phyloP scores from a whole-genome alignment of 2,113 vertebrate genomes.

The Anguilla japonica region DNA sequence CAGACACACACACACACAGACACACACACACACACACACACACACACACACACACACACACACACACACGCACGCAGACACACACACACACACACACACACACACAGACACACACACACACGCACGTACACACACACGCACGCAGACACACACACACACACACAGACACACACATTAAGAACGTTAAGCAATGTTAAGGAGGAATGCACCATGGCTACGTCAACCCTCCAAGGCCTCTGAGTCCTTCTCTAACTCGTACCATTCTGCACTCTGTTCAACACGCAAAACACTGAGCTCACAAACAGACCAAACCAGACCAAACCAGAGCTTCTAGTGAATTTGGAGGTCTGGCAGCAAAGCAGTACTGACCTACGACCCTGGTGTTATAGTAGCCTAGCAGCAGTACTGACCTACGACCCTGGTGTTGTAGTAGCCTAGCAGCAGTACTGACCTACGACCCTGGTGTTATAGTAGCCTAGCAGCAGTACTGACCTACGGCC shows the following conservation, averaged over 20 bases:
- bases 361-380: conserved; percentile 49
- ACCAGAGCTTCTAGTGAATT: not conserved
- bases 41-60: too few species aligned
- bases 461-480: too few species aligned
- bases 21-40: not conserved
- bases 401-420: too few species aligned
- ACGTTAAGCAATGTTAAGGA: not conserved
- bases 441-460: too few species aligned
- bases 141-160: not conserved
- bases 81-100: not conserved
- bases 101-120: not conserved
- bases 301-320: not conserved
- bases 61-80: not conserved
- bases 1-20: not conserved
- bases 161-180: not conserved
- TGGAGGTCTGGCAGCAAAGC: not conserved
- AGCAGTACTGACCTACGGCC: too few species aligned
- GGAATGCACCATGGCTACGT: not conserved
- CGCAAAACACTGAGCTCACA: not conserved
- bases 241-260: not conserved
- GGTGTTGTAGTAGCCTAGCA: too few species aligned
- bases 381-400: too few species aligned
- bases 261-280: not conserved
- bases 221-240: not conserved
- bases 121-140: not conserved